Percentiles rank a stretch among this genome's conserved stretches.
Evolutionary conservation across 2,888 invertebrate species (phyloP).

Genomic region (Cyaniris semiargus): DNA sequence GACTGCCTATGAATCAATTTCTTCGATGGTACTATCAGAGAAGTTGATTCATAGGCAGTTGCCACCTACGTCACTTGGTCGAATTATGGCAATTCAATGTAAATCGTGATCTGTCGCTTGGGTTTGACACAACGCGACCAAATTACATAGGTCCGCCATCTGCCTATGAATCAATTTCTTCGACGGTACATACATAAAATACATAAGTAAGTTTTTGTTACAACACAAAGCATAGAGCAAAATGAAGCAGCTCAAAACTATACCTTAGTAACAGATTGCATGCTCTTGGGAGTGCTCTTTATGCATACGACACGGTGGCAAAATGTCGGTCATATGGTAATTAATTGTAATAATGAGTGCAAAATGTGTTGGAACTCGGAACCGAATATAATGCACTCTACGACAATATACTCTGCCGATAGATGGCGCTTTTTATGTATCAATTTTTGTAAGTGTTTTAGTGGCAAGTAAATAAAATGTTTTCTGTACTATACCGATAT

Average conservation of each 20-base stretch:
- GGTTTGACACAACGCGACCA: too few relatives aligned
- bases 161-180: too few relatives aligned
- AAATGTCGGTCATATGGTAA: slow-evolving; percentile 22
- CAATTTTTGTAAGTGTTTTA: too few relatives aligned
- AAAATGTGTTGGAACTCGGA: not conserved
- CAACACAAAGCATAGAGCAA: not conserved
- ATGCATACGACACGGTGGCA: not conserved
- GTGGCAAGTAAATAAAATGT: not conserved
- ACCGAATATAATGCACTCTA: not conserved
- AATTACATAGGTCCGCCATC: too few relatives aligned
- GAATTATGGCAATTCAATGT: too few relatives aligned
- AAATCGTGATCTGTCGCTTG: too few relatives aligned
- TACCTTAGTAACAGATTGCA: not conserved
- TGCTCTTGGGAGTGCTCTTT: not conserved
- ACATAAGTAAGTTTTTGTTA: not conserved
- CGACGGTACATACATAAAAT: too few relatives aligned
- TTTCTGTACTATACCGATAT: not conserved
- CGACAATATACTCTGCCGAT: not conserved
- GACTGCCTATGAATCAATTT: too few relatives aligned
- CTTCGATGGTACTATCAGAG: too few relatives aligned
- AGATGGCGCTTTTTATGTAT: not conserved
- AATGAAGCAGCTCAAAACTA: not conserved
- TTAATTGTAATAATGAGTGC: slow-evolving; percentile 5
- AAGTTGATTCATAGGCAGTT: too few relatives aligned
- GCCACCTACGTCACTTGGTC: too few relatives aligned